Evolutionary conservation across 1,140 invertebrate species (phyloP).

Genomic region (Heliconius melpomene): DNA sequence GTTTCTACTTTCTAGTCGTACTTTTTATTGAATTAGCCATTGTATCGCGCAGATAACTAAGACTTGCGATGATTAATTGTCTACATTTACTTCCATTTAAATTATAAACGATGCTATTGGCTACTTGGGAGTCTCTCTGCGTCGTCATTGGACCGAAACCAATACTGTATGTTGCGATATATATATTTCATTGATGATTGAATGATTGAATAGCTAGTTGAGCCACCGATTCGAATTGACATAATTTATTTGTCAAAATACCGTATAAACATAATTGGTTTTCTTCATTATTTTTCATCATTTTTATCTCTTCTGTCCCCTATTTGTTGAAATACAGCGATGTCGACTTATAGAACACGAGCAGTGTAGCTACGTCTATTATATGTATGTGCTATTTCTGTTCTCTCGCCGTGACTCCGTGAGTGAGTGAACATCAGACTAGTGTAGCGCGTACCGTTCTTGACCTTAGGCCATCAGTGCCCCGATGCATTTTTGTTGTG

Average conservation of each 20-base stretch:
- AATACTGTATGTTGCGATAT: conserved; percentile 16
- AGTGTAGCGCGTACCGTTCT: conserved; percentile 55
- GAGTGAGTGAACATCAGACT: conserved; percentile 51
- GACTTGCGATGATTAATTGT: neutral
- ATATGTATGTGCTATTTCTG: conserved; percentile 40
- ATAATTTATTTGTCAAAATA: conserved; percentile 77
- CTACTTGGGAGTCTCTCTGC: neutral
- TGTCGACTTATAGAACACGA: conserved; percentile 26
- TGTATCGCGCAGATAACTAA: neutral
- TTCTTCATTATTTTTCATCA: conserved; percentile 61
- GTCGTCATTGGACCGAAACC: conserved; percentile 28
- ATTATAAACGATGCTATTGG: conserved; percentile 13
- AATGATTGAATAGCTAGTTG: conserved; percentile 30
- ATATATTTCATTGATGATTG: conserved; percentile 34
- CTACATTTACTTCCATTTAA: neutral
- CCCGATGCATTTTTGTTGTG: conserved; percentile 70
- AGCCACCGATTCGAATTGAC: conserved; percentile 53
- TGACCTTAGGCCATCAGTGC: conserved; percentile 70
- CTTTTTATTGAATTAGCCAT: neutral
- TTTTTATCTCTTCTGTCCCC: conserved; percentile 36
- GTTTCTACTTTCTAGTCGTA: too few relatives aligned
- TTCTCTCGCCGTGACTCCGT: conserved; percentile 41
- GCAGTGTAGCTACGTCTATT: conserved; percentile 18
- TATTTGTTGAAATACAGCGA: conserved; percentile 43
- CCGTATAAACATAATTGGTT: conserved; percentile 72